Conservation (phyloP, 1,140 invertebrate genomes). For the Matsumurasca onukii region DNA sequence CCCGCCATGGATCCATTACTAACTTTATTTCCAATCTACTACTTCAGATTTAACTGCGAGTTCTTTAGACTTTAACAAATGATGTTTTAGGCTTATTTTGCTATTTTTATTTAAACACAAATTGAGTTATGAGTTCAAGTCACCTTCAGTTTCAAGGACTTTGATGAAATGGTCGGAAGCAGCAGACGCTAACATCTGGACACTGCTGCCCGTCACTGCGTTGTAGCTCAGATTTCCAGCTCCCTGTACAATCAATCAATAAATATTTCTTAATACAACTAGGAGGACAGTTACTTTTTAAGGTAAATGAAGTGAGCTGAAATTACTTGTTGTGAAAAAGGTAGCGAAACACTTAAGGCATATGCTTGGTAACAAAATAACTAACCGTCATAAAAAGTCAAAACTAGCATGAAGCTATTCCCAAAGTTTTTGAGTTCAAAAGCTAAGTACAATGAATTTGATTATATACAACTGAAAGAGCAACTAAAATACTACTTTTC, state of each 20-base stretch:
- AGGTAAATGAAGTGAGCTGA: too few relatives aligned
- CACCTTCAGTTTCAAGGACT: constrained; percentile 84
- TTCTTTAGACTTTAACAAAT: not conserved
- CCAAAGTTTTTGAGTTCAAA: too few relatives aligned
- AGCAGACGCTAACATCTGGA: constrained; percentile 59
- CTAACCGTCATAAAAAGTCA: too few relatives aligned
- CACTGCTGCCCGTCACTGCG: constrained; percentile 59
- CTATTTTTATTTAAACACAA: not conserved
- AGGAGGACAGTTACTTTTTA: not conserved
- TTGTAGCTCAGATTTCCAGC: constrained; percentile 80
- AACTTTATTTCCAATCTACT: not conserved
- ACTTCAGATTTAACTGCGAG: not conserved
- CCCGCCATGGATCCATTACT: not conserved
- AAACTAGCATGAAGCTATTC: too few relatives aligned
- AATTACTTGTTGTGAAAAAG: too few relatives aligned
- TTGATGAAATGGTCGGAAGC: constrained; percentile 71
- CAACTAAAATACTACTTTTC: too few relatives aligned
- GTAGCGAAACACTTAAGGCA: too few relatives aligned
- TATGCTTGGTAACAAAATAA: too few relatives aligned
- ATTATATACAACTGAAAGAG: too few relatives aligned
- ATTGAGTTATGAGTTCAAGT: constrained; percentile 47
- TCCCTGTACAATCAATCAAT: too few relatives aligned
- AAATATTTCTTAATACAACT: constrained; percentile 6
- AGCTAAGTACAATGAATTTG: too few relatives aligned
- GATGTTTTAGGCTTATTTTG: not conserved